Conservation (phyloP, 2,113 vertebrate species). For the Notiomystis cincta region DNA sequence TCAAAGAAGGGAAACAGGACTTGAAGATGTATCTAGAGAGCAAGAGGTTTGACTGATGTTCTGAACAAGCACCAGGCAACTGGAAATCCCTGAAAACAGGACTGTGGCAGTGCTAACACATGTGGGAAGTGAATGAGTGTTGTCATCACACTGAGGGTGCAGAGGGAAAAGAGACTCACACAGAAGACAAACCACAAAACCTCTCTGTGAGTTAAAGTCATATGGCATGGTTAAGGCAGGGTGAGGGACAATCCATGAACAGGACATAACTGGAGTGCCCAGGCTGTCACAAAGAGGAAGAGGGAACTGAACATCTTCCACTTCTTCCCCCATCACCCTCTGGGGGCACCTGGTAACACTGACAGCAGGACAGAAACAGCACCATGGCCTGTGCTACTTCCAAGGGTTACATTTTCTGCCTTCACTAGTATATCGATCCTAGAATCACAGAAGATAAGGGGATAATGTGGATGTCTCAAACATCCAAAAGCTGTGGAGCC, state of each 20-base stretch:
- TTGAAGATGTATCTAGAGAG: not conserved
- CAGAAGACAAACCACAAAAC: not conserved
- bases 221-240: not conserved
- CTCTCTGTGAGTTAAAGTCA: not conserved
- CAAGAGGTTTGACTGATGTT: not conserved
- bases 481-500: not conserved
- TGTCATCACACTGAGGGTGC: not conserved
- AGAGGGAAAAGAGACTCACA: not conserved
- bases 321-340: not conserved
- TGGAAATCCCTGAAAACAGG: not conserved
- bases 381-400: fast-evolving
- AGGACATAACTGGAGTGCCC: not conserved
- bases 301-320: not conserved
- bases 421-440: fast-evolving
- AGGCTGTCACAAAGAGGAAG: not conserved
- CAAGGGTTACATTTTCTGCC: not conserved
- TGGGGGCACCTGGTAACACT: fast-evolving
- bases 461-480: not conserved
- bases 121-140: not conserved
- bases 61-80: not conserved
- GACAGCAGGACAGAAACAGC: not conserved
- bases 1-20: not conserved
- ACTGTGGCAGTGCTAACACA: fast-evolving
- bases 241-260: fast-evolving
- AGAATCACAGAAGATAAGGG: not conserved